Conservation (phyloP, 2,888 invertebrate species). For the Agonopterix heracliana region DNA sequence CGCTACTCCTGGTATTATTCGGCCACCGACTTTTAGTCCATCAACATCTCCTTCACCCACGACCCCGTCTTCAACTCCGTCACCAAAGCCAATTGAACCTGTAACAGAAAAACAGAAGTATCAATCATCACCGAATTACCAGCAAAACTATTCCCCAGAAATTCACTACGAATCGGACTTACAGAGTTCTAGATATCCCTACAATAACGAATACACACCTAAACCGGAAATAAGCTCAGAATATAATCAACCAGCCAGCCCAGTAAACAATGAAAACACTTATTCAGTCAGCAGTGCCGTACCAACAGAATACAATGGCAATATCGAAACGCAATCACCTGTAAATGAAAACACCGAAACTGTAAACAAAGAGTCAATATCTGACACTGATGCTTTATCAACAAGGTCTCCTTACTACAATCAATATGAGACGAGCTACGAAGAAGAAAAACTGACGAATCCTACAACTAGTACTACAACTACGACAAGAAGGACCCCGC, state of each 20-base stretch:
- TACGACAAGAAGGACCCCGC: slow-evolving; percentile 48
- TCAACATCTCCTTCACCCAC: slow-evolving; percentile 26
- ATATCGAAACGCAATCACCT: slow-evolving; percentile 32
- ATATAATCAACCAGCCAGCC: background rate
- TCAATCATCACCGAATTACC: slow-evolving; percentile 44
- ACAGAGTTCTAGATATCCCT: slow-evolving; percentile 45
- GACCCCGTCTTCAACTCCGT: slow-evolving; percentile 21
- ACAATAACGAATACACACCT: slow-evolving; percentile 33
- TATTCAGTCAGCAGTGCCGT: slow-evolving; percentile 15
- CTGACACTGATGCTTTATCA: slow-evolving; percentile 22
- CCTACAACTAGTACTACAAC: slow-evolving; percentile 50
- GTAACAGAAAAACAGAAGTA: slow-evolving; percentile 42
- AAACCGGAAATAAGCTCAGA: slow-evolving; percentile 32
- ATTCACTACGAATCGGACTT: slow-evolving; percentile 56
- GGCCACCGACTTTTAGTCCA: slow-evolving; percentile 11
- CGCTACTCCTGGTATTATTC: slow-evolving; percentile 26
- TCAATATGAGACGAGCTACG: slow-evolving; percentile 37
- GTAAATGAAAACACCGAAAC: slow-evolving; percentile 31
- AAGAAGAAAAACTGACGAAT: slow-evolving; percentile 23
- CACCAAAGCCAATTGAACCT: slow-evolving; percentile 32
- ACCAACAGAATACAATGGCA: slow-evolving; percentile 30
- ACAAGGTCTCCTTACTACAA: slow-evolving; percentile 39
- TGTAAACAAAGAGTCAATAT: slow-evolving; percentile 24
- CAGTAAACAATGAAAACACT: slow-evolving; percentile 1
- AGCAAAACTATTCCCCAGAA: slow-evolving; percentile 58